Percentiles rank a stretch among this genome's conserved stretches.
Conservation (phyloP, 2,888 invertebrate species). For the Tipula unca region DNA sequence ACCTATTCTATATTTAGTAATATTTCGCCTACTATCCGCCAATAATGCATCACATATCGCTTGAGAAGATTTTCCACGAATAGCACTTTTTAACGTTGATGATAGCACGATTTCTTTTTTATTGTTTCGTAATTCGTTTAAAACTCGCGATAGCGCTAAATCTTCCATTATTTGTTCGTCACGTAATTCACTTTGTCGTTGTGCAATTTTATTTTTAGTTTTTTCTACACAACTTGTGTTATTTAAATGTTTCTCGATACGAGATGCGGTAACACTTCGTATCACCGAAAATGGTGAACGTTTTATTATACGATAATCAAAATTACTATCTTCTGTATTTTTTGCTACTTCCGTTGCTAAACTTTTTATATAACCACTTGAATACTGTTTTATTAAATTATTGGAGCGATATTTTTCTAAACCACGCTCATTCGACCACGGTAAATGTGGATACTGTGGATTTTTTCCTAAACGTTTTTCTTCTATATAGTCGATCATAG, state of each 20-base stretch:
- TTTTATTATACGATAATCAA: constrained; percentile 33
- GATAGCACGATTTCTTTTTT: constrained; percentile 45
- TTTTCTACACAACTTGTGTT: constrained; percentile 43
- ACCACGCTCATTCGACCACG: constrained; percentile 63
- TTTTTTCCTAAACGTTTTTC: constrained; percentile 47
- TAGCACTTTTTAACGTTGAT: constrained; percentile 43
- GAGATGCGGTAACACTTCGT: constrained; percentile 47
- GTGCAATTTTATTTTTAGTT: constrained; percentile 40
- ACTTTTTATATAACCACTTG: constrained; percentile 55
- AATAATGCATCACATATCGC: constrained; percentile 60
- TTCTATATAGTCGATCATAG: constrained; percentile 78
- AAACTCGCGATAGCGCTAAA: constrained; percentile 36
- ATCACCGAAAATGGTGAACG: constrained; percentile 45
- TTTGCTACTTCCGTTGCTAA: constrained; percentile 63
- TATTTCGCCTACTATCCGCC: constrained; percentile 47
- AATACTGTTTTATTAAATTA: constrained; percentile 55
- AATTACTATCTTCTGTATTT: constrained; percentile 39
- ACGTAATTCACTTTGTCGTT: constrained; percentile 49
- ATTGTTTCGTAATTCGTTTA: constrained; percentile 31
- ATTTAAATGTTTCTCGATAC: constrained; percentile 40
- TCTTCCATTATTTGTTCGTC: constrained; percentile 47
- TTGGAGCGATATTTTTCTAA: constrained; percentile 58
- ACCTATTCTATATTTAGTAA: constrained; percentile 34
- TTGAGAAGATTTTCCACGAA: constrained; percentile 67
- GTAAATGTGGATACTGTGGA: constrained; percentile 52